A percentile compares a stretch with the other conserved stretches of the same genome.
These are phyloP conservation scores for Lindbergichthys nudifrons DNA, from an alignment of 2,797 vertebrate species.

Conservation along the genomic window DNA sequence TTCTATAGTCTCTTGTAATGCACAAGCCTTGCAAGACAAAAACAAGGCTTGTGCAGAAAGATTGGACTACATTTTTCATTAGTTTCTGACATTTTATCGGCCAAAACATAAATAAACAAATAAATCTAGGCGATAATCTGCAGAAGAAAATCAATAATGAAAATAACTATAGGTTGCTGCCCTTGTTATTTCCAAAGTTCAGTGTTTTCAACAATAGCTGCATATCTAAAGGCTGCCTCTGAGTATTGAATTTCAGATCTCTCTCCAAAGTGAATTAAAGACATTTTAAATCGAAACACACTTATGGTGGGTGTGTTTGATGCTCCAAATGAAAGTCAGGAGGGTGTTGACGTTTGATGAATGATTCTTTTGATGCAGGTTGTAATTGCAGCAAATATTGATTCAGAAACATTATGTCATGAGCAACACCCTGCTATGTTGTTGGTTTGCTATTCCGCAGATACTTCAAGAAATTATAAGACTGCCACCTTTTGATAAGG, in stretches of 20 bases:
- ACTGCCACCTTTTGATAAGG: conserved; percentile 7
- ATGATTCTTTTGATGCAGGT: conserved; percentile 8
- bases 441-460: conserved; percentile 6
- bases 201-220: neutral
- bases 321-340: conserved; percentile 11
- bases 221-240: neutral
- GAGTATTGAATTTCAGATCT: conserved; percentile 8
- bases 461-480: conserved; percentile 5
- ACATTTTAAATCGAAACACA: conserved; percentile 19
- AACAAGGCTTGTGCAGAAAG: neutral
- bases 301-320: conserved; percentile 1
- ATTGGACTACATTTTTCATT: neutral
- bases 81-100: neutral
- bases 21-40: too few species aligned
- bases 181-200: neutral
- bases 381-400: conserved; percentile 21
- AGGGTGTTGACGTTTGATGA: neutral
- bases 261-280: neutral
- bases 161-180: neutral
- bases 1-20: too few species aligned
- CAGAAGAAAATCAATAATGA: neutral
- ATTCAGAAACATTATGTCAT: conserved; percentile 26
- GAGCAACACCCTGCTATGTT: neutral
- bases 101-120: neutral
- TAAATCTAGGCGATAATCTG: neutral